These are phyloP conservation scores for Drosophila obscura DNA, from an alignment of 1,140 invertebrate species.

Conservation along the genomic window DNA sequence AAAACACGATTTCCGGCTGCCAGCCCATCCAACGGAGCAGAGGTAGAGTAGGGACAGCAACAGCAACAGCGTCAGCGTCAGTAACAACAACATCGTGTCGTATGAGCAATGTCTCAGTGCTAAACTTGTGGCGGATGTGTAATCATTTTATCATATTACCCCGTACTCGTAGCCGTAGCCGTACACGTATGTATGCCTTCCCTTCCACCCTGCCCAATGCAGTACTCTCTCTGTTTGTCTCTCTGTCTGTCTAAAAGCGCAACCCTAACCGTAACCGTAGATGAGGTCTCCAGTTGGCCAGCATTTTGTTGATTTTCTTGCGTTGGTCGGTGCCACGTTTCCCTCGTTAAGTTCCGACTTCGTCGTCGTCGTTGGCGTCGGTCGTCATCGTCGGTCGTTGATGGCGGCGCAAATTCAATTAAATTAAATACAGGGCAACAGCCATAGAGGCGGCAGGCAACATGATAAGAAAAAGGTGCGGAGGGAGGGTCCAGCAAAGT, in stretches of 20 bases:
- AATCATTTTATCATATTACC: slow-evolving; percentile 82
- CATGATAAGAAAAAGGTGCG: neutral
- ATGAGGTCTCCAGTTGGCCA: slow-evolving; percentile 42
- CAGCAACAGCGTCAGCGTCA: too few relatives aligned
- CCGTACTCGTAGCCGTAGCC: slow-evolving; percentile 52
- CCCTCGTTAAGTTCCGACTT: slow-evolving; percentile 67
- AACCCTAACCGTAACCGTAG: slow-evolving; percentile 40
- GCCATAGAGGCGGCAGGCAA: slow-evolving; percentile 7
- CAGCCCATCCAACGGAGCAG: slow-evolving; percentile 10
- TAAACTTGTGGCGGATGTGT: slow-evolving; percentile 77
- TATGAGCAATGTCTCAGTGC: slow-evolving; percentile 80
- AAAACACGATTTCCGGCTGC: slow-evolving; percentile 71
- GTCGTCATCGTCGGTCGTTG: slow-evolving; percentile 27
- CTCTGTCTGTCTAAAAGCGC: slow-evolving; percentile 25
- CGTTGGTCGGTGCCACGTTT: slow-evolving; percentile 43
- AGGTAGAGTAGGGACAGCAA: slow-evolving; percentile 7
- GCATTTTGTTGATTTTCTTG: slow-evolving; percentile 32
- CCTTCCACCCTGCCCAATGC: neutral
- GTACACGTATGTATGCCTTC: slow-evolving; percentile 4
- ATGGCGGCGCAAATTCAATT: slow-evolving; percentile 74
- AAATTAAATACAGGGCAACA: slow-evolving; percentile 79
- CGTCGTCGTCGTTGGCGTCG: slow-evolving; percentile 26
- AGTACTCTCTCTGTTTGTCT: neutral
- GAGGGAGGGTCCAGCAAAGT: neutral
- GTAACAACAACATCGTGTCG: slow-evolving; percentile 62